phyloP scores from a whole-genome alignment of 2,888 invertebrate genomes.

The Muscina levida region DNA sequence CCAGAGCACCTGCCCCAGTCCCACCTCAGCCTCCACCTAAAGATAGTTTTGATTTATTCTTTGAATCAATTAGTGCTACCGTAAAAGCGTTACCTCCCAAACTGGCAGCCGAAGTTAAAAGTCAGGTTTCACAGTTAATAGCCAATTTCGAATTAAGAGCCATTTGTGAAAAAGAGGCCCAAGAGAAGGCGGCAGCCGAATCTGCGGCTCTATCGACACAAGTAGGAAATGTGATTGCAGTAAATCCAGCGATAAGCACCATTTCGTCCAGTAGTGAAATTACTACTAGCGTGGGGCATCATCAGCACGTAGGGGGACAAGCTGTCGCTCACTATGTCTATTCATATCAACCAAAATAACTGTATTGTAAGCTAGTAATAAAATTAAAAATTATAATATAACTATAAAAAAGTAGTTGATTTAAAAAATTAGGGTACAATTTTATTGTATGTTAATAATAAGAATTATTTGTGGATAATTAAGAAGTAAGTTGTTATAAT shows the following conservation, averaged over 20 bases:
- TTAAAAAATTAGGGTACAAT: too few species aligned
- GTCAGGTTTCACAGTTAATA: conserved; percentile 73
- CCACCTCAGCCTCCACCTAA: conserved; percentile 45
- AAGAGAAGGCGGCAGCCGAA: neutral
- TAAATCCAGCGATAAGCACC: conserved; percentile 43
- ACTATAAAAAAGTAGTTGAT: too few species aligned
- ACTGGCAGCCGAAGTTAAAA: conserved; percentile 74
- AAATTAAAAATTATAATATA: too few species aligned
- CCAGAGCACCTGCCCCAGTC: neutral
- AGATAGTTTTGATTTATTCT: conserved; percentile 74
- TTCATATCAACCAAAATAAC: conserved; percentile 61
- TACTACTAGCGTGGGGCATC: conserved; percentile 1
- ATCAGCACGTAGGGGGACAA: neutral
- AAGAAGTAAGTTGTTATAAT: too few species aligned
- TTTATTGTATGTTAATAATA: too few species aligned
- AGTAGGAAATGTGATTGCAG: conserved; percentile 42
- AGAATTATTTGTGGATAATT: too few species aligned
- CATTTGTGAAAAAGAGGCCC: conserved; percentile 72
- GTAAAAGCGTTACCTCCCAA: conserved; percentile 74
- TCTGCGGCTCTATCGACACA: conserved; percentile 31
- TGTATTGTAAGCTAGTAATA: too few species aligned
- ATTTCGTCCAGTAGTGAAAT: neutral
- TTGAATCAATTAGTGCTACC: conserved; percentile 74
- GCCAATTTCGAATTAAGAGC: conserved; percentile 75
- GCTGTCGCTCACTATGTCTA: conserved; percentile 64